Percentiles rank a stretch among this genome's conserved stretches.
Evolutionary conservation across 2,888 invertebrate species (phyloP).

Genomic region (Hedya salicella): DNA sequence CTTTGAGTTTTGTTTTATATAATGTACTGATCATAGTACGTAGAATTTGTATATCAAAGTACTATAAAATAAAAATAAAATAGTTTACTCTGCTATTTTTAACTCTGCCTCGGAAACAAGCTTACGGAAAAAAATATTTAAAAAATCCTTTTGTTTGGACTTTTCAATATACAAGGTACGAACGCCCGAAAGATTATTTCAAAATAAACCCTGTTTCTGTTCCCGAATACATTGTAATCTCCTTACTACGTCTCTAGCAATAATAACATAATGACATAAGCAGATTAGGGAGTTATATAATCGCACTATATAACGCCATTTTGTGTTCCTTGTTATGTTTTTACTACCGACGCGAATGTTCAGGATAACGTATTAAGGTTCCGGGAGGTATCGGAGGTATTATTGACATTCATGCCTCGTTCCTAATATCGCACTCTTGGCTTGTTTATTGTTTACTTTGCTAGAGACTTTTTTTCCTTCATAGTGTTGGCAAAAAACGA

Average conservation of each 20-base stretch:
- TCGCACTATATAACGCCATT: constrained; percentile 41
- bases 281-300: constrained; percentile 20
- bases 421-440: constrained; percentile 17
- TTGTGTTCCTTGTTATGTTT: constrained; percentile 58
- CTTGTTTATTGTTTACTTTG: constrained; percentile 9
- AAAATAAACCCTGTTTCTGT: neutral
- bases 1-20: too few relatives aligned
- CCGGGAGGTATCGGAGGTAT: constrained; percentile 39
- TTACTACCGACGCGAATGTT: constrained; percentile 52
- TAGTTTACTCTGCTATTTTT: too few relatives aligned
- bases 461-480: neutral
- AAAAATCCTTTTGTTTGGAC: too few relatives aligned
- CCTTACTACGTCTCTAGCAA: constrained; percentile 9
- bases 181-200: neutral
- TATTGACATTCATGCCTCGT: constrained; percentile 42
- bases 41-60: too few relatives aligned
- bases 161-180: too few relatives aligned
- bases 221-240: neutral
- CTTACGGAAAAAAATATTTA: too few relatives aligned
- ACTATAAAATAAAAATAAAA: too few relatives aligned
- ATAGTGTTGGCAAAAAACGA: neutral
- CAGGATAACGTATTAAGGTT: constrained; percentile 46
- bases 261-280: constrained; percentile 20
- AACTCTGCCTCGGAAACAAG: too few relatives aligned
- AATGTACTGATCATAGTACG: too few relatives aligned